A percentile compares a stretch with the other conserved stretches of the same genome.
Evolutionary conservation across 2,888 invertebrate genomes (phyloP).

Genomic region (Drosophila bunnanda): DNA sequence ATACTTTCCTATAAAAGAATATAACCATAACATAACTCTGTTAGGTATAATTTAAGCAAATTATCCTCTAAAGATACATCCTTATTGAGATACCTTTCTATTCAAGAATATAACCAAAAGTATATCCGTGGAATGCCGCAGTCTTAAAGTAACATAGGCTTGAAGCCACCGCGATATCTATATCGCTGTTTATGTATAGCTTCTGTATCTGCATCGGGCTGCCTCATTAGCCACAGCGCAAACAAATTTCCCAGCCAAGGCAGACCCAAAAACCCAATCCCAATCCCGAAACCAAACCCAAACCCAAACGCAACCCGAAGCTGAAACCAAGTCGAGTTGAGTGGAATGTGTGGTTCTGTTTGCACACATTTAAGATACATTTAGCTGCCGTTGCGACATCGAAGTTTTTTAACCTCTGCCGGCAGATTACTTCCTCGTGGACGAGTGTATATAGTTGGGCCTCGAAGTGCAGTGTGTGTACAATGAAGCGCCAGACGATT

Average conservation of each 20-base stretch:
- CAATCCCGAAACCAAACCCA: constrained; percentile 32
- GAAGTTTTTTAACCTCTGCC: constrained; percentile 71
- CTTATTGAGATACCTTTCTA: neutral
- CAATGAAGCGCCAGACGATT: constrained; percentile 53
- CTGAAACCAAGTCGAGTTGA: constrained; percentile 34
- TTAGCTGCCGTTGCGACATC: constrained; percentile 65
- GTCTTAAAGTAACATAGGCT: constrained; percentile 4
- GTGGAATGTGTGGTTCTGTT: constrained; percentile 64
- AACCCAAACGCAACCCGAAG: no score
- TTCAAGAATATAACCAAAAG: neutral
- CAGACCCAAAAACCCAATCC: constrained; percentile 40
- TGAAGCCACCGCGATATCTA: constrained; percentile 5
- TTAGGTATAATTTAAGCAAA: neutral
- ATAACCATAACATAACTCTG: no score
- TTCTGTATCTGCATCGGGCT: constrained; percentile 51
- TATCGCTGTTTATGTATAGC: constrained; percentile 25
- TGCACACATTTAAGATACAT: constrained; percentile 70
- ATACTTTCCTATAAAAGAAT: no score
- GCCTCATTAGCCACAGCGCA: constrained; percentile 75
- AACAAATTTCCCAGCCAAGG: constrained; percentile 65
- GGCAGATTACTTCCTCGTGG: constrained; percentile 36
- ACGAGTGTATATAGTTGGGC: constrained; percentile 1
- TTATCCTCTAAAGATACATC: neutral
- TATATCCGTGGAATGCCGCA: neutral
- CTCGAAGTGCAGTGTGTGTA: constrained; percentile 12